These are phyloP conservation scores for Andricus quercusramuli DNA, from an alignment of 2,888 invertebrate species.

Conservation along the genomic window DNA sequence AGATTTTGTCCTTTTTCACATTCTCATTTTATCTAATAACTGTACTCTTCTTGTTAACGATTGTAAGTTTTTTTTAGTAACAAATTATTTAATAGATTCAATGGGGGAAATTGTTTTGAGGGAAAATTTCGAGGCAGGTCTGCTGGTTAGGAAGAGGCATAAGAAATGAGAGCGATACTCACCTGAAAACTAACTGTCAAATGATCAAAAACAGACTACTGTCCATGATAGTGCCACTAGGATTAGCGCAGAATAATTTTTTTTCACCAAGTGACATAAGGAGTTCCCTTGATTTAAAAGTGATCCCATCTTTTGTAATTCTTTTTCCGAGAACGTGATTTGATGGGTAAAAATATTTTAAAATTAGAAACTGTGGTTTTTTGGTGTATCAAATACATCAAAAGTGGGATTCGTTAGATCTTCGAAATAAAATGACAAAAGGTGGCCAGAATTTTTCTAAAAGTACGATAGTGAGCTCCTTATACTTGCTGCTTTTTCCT, in stretches of 20 bases:
- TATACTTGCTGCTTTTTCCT: slow-evolving; percentile 26
- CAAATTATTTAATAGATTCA: neutral
- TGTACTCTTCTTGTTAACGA: neutral
- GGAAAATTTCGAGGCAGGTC: neutral
- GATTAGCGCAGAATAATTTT: slow-evolving; percentile 20
- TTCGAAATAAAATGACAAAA: neutral
- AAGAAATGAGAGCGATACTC: slow-evolving; percentile 23
- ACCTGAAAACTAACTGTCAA: slow-evolving; percentile 23
- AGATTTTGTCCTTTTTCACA: slow-evolving; percentile 12
- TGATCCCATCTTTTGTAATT: neutral
- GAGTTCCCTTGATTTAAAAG: neutral
- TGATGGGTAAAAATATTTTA: neutral
- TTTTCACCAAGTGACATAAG: neutral
- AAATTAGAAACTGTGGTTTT: neutral
- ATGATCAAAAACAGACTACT: slow-evolving; percentile 36
- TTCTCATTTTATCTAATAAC: neutral
- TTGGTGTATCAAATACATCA: neutral
- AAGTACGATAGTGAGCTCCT: neutral
- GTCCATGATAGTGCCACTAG: slow-evolving; percentile 39
- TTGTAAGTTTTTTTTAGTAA: neutral
- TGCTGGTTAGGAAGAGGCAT: neutral
- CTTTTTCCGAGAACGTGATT: neutral
- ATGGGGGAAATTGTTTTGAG: neutral
- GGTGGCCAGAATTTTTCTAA: neutral
- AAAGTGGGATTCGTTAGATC: neutral